phyloP scores from a whole-genome alignment of 2,888 invertebrate genomes.

The Chironomus tentans region DNA sequence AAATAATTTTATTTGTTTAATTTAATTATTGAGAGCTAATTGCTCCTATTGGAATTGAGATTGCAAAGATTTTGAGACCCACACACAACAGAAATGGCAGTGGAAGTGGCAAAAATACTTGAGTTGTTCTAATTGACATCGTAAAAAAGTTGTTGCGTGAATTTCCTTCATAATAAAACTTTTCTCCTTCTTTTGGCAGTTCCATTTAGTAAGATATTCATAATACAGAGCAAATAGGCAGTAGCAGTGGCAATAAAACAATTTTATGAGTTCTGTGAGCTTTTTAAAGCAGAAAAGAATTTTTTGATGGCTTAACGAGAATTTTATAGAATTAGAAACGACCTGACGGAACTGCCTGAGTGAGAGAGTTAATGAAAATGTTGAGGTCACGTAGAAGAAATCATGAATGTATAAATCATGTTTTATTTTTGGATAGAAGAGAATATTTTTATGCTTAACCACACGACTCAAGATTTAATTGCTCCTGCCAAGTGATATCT shows the following conservation, averaged over 20 bases:
- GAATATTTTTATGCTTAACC: background rate
- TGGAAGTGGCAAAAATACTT: background rate
- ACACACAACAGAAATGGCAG: background rate
- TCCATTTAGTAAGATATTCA: background rate
- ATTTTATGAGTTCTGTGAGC: background rate
- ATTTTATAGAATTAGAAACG: background rate
- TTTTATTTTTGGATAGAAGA: background rate
- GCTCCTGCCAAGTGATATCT: background rate
- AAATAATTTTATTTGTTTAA: background rate
- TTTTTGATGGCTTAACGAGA: background rate
- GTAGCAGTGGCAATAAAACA: background rate
- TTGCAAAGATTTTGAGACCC: background rate
- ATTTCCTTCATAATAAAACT: background rate
- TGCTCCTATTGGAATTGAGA: background rate
- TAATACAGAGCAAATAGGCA: background rate
- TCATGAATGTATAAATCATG: background rate
- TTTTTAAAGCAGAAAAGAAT: background rate
- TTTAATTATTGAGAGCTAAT: background rate
- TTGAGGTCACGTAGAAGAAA: background rate
- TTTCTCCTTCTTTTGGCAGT: background rate
- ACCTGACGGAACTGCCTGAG: too few species aligned
- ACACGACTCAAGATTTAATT: background rate
- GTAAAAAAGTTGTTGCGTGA: background rate
- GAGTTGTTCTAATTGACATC: background rate
- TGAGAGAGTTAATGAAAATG: background rate